These are phyloP conservation scores for Melinaea menophilus DNA, from an alignment of 2,888 invertebrate genomes.

Conservation along the genomic window DNA sequence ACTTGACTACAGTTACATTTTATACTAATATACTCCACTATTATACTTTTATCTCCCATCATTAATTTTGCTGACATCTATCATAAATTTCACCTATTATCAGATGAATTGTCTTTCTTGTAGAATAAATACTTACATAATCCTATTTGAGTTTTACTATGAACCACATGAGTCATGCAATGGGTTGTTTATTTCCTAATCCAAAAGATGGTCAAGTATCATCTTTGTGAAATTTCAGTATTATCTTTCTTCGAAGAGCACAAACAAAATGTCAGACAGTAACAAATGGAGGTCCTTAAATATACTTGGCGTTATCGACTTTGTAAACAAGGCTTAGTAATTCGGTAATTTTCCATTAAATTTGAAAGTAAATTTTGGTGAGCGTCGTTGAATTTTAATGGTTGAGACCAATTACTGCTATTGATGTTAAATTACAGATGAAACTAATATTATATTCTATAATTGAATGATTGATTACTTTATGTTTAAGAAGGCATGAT, in stretches of 20 bases:
- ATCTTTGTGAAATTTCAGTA: constrained; percentile 35
- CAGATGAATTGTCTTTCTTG: too few species aligned
- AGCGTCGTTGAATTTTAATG: constrained; percentile 14
- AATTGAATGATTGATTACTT: not conserved
- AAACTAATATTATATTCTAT: not conserved
- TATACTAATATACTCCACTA: too few species aligned
- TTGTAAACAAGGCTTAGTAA: constrained; percentile 44
- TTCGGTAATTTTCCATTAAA: constrained; percentile 52
- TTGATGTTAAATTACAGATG: not conserved
- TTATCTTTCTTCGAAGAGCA: constrained; percentile 17
- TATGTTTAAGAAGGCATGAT: not conserved
- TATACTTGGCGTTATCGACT: constrained; percentile 44
- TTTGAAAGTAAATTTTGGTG: constrained; percentile 58
- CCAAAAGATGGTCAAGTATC: constrained; percentile 66
- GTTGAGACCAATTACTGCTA: constrained; percentile 31
- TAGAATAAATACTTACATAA: too few species aligned
- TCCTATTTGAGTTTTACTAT: constrained; percentile 44
- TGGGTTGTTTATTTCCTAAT: constrained; percentile 61
- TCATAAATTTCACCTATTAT: too few species aligned
- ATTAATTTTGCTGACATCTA: too few species aligned
- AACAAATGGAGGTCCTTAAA: constrained; percentile 30
- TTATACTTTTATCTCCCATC: too few species aligned
- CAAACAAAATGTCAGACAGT: constrained; percentile 9
- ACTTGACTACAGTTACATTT: too few species aligned
- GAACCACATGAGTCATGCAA: constrained; percentile 60